Evolutionary conservation across 2,888 invertebrate species (phyloP).

Genomic region (Rhaphigaster nebulosa): DNA sequence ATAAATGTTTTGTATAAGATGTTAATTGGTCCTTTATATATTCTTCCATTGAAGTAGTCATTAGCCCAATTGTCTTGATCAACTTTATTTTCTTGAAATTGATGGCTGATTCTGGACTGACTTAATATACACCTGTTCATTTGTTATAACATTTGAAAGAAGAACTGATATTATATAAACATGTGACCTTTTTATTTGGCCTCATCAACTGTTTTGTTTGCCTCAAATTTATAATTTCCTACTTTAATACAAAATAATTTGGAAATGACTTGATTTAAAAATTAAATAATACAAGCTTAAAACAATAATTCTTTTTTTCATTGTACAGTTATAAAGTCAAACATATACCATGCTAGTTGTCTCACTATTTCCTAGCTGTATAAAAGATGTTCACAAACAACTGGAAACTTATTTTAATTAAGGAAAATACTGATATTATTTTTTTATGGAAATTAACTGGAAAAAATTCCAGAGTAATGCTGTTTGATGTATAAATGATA

Average conservation of each 20-base stretch:
- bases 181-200: neutral
- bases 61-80: neutral
- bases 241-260: neutral
- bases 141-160: neutral
- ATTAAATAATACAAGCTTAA: neutral
- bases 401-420: neutral
- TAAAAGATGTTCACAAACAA: neutral
- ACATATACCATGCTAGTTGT: neutral
- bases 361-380: neutral
- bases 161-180: neutral
- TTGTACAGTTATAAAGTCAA: neutral
- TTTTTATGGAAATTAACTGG: neutral
- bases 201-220: neutral
- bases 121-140: neutral
- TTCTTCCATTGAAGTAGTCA: neutral
- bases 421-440: neutral
- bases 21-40: neutral
- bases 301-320: neutral
- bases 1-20: neutral
- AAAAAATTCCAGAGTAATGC: neutral
- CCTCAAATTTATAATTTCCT: neutral
- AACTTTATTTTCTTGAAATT: too few species aligned
- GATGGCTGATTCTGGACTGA: neutral
- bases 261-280: neutral
- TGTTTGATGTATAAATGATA: neutral